These are phyloP conservation scores for Blera fallax DNA, from an alignment of 2,888 invertebrate species.

Conservation along the genomic window DNA sequence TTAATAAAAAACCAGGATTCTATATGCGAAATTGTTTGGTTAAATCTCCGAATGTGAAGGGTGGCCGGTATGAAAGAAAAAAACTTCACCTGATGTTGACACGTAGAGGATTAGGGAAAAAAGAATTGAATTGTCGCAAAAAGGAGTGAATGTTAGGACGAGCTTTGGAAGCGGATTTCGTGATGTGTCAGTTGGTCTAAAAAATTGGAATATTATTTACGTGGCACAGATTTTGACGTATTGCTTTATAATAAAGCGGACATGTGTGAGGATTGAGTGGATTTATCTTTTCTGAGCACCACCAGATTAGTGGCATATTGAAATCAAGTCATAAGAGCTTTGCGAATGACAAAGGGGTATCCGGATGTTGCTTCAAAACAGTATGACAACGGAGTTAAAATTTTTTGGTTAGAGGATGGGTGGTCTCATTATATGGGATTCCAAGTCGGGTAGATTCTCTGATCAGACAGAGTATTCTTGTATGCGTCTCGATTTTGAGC, in stretches of 20 bases:
- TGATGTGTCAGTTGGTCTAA: not conserved
- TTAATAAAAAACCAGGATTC: not conserved
- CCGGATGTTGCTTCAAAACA: no score
- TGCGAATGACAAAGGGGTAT: no score
- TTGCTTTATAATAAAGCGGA: constrained; percentile 2
- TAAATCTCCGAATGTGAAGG: no score
- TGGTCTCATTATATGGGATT: no score
- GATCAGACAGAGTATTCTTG: no score
- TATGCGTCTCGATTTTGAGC: no score
- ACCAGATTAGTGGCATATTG: constrained; percentile 1
- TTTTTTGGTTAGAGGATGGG: no score
- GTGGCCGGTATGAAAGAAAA: not conserved
- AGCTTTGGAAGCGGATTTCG: not conserved
- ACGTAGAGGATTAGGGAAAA: constrained; percentile 26
- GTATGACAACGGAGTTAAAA: no score
- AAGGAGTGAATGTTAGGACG: not conserved
- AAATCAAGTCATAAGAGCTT: constrained; percentile 1
- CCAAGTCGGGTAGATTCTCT: no score
- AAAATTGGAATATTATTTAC: not conserved
- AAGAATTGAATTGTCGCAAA: constrained; percentile 25
- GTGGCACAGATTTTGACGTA: constrained; percentile 5
- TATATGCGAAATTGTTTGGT: not conserved
- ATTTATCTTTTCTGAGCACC: not conserved
- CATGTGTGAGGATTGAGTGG: not conserved
- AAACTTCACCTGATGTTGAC: constrained; percentile 11